Percentiles rank a stretch among this genome's conserved stretches.
These are phyloP conservation scores for Drosophila neocordata DNA, from an alignment of 1,140 invertebrate genomes.

Conservation along the genomic window DNA sequence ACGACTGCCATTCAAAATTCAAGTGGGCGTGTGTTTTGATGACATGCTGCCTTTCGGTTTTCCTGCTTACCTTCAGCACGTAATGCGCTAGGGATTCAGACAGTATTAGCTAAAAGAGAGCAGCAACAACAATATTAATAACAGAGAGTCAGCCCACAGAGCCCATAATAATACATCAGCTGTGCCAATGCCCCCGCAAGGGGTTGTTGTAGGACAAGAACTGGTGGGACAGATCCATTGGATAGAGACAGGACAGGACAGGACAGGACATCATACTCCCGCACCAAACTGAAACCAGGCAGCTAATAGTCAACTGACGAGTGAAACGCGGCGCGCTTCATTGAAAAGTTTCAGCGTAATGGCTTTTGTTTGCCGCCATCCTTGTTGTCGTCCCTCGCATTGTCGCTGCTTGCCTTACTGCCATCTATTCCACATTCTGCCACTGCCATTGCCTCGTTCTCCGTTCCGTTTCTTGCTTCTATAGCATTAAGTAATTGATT, in stretches of 20 bases:
- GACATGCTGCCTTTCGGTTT: conserved; percentile 58
- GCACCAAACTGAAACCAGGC: conserved; percentile 22
- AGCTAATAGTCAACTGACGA: conserved; percentile 47
- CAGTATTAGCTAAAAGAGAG: conserved; percentile 65
- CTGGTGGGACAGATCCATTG: conserved; percentile 29
- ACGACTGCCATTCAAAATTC: conserved; percentile 71
- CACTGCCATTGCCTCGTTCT: not conserved
- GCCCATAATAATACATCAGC: conserved; percentile 78
- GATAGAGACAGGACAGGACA: not conserved
- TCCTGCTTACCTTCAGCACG: conserved; percentile 74
- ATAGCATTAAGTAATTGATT: conserved; percentile 83
- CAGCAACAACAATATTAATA: conserved; percentile 79
- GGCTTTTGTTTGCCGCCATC: conserved; percentile 71
- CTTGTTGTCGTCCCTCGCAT: conserved; percentile 33
- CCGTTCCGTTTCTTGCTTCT: conserved; percentile 47
- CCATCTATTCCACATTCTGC: not conserved
- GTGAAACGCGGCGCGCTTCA: conserved; percentile 56
- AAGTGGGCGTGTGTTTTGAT: conserved; percentile 80
- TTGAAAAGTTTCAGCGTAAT: conserved; percentile 81
- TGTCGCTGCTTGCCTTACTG: not conserved
- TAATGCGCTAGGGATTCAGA: conserved; percentile 76
- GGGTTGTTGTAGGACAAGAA: conserved; percentile 49
- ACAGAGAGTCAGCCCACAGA: conserved; percentile 61
- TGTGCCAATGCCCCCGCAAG: conserved; percentile 76
- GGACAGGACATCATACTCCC: conserved; percentile 38